A percentile compares a stretch with the other conserved stretches of the same genome.
Evolutionary conservation across 2,888 invertebrate genomes (phyloP).

Genomic region (Papilio elwesi): DNA sequence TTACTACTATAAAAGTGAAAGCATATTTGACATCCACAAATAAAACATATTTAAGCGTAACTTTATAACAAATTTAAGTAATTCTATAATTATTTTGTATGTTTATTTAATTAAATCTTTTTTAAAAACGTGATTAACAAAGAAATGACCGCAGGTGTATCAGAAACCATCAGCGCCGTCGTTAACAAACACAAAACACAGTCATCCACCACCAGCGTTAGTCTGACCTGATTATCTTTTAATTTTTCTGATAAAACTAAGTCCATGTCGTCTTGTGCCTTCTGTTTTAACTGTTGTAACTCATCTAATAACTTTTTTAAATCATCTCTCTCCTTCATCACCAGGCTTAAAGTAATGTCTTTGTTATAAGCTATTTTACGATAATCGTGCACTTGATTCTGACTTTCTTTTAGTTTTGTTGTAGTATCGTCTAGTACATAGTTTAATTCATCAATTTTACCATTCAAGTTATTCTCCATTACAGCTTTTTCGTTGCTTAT

Average conservation of each 20-base stretch:
- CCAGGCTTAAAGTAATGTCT: constrained; percentile 6
- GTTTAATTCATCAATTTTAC: constrained; percentile 56
- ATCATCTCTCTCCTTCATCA: constrained; percentile 48
- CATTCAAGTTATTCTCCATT: constrained; percentile 51
- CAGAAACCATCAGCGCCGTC: neutral
- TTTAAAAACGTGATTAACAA: too few relatives aligned
- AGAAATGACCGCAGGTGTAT: neutral
- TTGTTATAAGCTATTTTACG: neutral
- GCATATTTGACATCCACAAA: neutral
- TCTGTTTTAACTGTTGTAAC: constrained; percentile 53
- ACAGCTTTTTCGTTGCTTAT: constrained; percentile 54
- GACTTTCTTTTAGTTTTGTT: constrained; percentile 57
- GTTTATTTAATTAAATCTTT: too few relatives aligned
- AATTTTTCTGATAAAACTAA: constrained; percentile 57
- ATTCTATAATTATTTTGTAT: too few relatives aligned
- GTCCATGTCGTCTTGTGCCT: constrained; percentile 63
- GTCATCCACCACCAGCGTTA: constrained; percentile 50
- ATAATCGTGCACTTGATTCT: constrained; percentile 45
- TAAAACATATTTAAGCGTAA: neutral
- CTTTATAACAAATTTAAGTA: neutral
- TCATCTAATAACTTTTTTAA: constrained; percentile 58
- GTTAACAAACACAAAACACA: constrained; percentile 42
- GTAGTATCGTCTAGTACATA: constrained; percentile 55
- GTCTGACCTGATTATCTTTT: constrained; percentile 70
- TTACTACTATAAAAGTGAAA: neutral